Base-by-base conservation (phyloP, 2,888 invertebrate species). In the Dolichomitus sp. region DNA sequence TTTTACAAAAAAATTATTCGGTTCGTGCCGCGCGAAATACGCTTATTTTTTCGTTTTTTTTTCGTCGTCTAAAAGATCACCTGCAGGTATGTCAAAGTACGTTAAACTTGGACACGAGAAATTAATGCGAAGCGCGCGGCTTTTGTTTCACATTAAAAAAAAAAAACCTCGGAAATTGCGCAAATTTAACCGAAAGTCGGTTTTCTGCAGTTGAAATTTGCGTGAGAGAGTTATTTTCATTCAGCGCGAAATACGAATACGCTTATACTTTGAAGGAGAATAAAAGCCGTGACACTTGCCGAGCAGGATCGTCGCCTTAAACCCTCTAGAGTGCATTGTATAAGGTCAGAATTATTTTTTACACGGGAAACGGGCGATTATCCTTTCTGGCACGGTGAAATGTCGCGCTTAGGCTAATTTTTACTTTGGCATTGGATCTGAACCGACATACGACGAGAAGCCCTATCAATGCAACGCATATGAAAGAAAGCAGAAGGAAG, bases 21-120 rank as follows among this genome's bases (percentile, higher is more conserved):
- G 23, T 68, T 48, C 23, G 57, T 40, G 54, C 48, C 75, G 84
- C 86, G 83, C 66, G 81, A 84, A 91, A 89, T 91, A 91, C 91
- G 91, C 91, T 91, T 91, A 90, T 87, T 82, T 84, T 79, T 48
- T n/a, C 42, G 87, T 84, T 87, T 84, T 80, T 52, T 70, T 79
- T n/a, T 4, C 80, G 82, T 72, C 73, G 75, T 82, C 80, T 83
- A 33, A 48, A 42, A n/a, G 40, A 69, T 80, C 45, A 37, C 63
- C 23, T 33, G n/a, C 9, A 59, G 59, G 37, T 59, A 37, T 37
- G 59, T 57, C 57, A 30, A 48, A 57, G 30, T 33, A 0, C 33
- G 37, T 33, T 37, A 1, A 19, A 17, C 17, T 33, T 33, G 9
- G 40, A 37, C 27, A 4, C 23, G 33, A 17, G 9, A 68, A 68